Conservation (phyloP, 30 jellyfish, hydroid and myxozoan genomes). For the Sanderia malayensis region DNA sequence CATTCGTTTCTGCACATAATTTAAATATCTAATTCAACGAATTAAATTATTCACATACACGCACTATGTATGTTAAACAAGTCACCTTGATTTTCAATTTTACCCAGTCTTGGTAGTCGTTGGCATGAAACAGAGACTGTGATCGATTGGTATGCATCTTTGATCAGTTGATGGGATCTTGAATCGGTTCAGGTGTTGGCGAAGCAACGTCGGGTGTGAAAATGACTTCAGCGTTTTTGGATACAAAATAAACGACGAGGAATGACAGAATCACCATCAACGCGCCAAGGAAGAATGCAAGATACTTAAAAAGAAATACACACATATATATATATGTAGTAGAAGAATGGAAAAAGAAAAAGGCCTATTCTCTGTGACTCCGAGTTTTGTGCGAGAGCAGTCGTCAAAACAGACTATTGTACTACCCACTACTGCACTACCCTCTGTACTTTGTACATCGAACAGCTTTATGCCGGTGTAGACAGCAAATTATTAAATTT, state of each 20-base stretch:
- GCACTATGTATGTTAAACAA: no score
- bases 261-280: slow-evolving; percentile 45
- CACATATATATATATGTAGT: background rate
- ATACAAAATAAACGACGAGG: slow-evolving; percentile 35
- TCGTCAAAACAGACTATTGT: background rate
- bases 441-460: background rate
- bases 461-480: background rate
- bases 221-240: slow-evolving; percentile 53
- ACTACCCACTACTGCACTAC: background rate
- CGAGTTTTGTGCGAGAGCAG: background rate
- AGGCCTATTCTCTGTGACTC: no score
- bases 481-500: background rate
- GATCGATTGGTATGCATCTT: no score
- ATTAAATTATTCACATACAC: no score
- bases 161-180: background rate
- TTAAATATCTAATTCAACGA: no score
- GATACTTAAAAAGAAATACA: slow-evolving; percentile 43
- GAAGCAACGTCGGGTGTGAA: slow-evolving; percentile 51
- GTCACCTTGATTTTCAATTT: no score
- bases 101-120: no score
- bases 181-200: background rate
- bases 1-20: no score
- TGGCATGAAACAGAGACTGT: no score
- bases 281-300: slow-evolving; percentile 58
- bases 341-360: no score